These are phyloP conservation scores for Epicauta chinensis DNA, from an alignment of 1,140 invertebrate species.

Conservation along the genomic window DNA sequence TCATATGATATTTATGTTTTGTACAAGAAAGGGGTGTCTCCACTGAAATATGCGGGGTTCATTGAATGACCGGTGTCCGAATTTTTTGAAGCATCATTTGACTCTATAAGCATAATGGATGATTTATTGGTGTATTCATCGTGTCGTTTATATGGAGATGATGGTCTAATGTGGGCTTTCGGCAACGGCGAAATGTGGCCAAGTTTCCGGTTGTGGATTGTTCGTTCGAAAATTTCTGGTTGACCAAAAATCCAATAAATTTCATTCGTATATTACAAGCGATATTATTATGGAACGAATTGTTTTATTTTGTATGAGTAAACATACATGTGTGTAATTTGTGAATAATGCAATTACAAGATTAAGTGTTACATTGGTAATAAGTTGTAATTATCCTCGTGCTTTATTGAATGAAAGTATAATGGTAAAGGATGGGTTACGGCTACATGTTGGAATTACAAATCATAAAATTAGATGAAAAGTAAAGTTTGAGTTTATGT, in stretches of 20 bases:
- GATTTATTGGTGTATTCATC: conserved; percentile 18
- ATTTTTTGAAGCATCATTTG: conserved; percentile 33
- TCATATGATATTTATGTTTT: too few species aligned
- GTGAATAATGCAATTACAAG: conserved; percentile 20
- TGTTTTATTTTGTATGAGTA: neutral
- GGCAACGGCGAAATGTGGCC: conserved; percentile 18
- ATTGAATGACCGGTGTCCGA: conserved; percentile 18
- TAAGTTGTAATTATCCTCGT: conserved; percentile 20
- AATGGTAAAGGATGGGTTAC: conserved; percentile 13
- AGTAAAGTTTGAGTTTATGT: conserved; percentile 24
- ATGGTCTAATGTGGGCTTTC: conserved; percentile 9
- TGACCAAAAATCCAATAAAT: conserved; percentile 15
- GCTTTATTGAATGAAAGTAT: conserved; percentile 23
- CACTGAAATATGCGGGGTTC: too few species aligned
- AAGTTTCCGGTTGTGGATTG: conserved; percentile 9
- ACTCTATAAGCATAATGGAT: conserved; percentile 24
- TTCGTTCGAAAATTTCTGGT: conserved; percentile 10
- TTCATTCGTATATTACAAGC: conserved; percentile 2
- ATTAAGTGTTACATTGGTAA: conserved; percentile 22
- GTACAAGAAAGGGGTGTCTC: too few species aligned
- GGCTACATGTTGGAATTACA: conserved; percentile 22
- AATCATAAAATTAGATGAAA: conserved; percentile 28
- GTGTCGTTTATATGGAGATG: conserved; percentile 18
- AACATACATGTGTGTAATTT: conserved; percentile 17
- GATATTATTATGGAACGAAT: neutral